Evolutionary conservation across 2,888 invertebrate species (phyloP), one percentile per base, ranked within the genome.

Genomic region (Ernsta delagoae): DNA sequence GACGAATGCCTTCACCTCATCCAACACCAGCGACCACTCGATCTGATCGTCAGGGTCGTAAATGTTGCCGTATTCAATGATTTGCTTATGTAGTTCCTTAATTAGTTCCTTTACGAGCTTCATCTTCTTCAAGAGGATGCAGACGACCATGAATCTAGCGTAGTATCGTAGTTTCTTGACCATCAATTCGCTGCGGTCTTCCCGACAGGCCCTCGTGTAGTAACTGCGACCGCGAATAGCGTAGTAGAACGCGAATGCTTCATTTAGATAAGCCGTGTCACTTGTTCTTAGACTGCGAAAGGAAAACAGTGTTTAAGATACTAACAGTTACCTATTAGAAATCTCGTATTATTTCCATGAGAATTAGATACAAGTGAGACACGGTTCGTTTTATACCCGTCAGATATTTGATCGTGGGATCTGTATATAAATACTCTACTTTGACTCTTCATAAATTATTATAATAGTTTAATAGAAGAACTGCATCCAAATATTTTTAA

Each of bases 41-140:
- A 98, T 94, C 86, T 98, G 98, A 88, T 99, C 99, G 78, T 98
- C 98, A n/a, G 99, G 98, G 85, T 98, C 98, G 90, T 99, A 99
- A 16, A 98, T 97, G 84, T 96, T 96, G 57, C 98, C 98, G 90
- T 99, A 99, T 88, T 99, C 98, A 83, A 97, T 96, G 80, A 99
- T 98, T 91, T 98, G 98, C 83, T 97, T 96, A 81, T 98, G 97
- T 80, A 99, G 93, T 91, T 99, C 99, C 89, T 97, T 95, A 66
- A 98, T 97, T 75, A 99, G 94, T 87, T 99, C 39, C 39, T 39
- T 39, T 0, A 39, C 39, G 7, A 39, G 39, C 39, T 98, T 98
- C 95, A 98, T 97, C 88, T 98, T 97, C 89, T 98, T 98, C 74
- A 99, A 94, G 79, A 99, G 94, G 78, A 99, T 95, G 89, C 98